Evolutionary conservation across 2,888 invertebrate species (phyloP), one percentile per base, ranked within the genome.

Genomic region (Agelastica alni): DNA sequence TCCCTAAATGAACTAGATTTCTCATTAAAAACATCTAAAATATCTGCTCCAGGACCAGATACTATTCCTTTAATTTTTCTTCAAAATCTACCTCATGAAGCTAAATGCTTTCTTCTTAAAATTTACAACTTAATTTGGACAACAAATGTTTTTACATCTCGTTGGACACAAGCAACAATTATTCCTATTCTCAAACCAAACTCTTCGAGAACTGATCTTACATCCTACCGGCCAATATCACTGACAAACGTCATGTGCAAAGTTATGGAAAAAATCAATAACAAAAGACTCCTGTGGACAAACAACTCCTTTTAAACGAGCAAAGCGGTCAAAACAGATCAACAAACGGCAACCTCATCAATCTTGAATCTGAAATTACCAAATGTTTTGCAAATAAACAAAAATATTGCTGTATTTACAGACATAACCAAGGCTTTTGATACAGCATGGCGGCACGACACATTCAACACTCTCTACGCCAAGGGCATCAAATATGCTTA

Each of bases 51-150:
- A 1, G 53, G 46, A 1, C 53, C 53, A 1, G 46, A 53, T 41
- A 31, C 22, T 7, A 46, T 46, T 10, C 53, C 42, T 1, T 16
- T 26, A 7, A 53, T 53, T 2, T 34, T 53, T 14, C 12, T 53
- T 2, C 7, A n/a, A n/a, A 46, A 46, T 12, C 17, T 53, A 3
- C 49, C 42, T 9, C 5, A 12, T 9, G 32, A 31, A 4, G 41
- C 42, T 1, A 16, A 20, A n/a, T 9, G 10, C 13, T 9, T 7
- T 9, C 32, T 52, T 4, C 20, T 45, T 10, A 4, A 31, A 16
- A 37, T 52, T 13, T 52, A 30, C 14, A 52, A 52, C 16, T 2
- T 28, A 2, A 46, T 52, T 1, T 53, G 37, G 5, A 13, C 1
- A 20, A 4, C 3, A 12, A 12, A 10, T 6, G 14, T 20, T 2